phyloP scores from a whole-genome alignment of 1,140 invertebrate species.

The Monochamus saltuarius region DNA sequence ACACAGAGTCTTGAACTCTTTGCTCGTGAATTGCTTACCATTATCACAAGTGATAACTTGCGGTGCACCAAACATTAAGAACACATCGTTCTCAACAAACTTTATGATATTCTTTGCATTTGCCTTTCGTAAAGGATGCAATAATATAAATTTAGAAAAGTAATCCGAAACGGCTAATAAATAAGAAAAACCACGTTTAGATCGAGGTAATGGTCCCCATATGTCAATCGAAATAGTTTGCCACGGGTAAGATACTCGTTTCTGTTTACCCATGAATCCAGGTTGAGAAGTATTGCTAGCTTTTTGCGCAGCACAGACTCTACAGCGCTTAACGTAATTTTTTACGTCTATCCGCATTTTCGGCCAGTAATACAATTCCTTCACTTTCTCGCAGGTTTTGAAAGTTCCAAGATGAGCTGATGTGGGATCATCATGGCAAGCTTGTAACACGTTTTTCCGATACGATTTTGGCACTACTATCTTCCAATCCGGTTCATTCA shows the following conservation, averaged over 20 bases:
- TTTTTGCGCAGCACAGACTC: constrained; percentile 36
- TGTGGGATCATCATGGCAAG: constrained; percentile 15
- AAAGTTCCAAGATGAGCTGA: constrained; percentile 35
- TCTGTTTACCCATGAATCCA: constrained; percentile 37
- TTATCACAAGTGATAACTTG: constrained; percentile 33
- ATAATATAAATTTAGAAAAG: constrained; percentile 39
- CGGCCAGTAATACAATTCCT: constrained; percentile 40
- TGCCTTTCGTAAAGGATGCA: constrained; percentile 20
- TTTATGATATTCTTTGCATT: constrained; percentile 19
- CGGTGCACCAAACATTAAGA: constrained; percentile 27
- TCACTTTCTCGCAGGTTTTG: constrained; percentile 34
- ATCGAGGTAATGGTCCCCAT: constrained; percentile 34
- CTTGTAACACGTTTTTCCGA: constrained; percentile 15
- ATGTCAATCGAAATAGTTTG: constrained; percentile 2
- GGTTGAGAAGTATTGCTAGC: constrained; percentile 28
- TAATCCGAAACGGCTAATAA: constrained; percentile 45
- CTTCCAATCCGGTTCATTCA: constrained; percentile 22
- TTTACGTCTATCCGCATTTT: constrained; percentile 35
- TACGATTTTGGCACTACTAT: constrained; percentile 24
- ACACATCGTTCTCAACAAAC: constrained; percentile 27
- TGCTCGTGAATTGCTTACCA: constrained; percentile 29
- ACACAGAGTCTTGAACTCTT: constrained; percentile 22
- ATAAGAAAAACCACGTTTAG: constrained; percentile 37
- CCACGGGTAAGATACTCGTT: constrained; percentile 13
- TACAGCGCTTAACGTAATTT: constrained; percentile 35